These are phyloP conservation scores for Heterodera schachtii DNA, from an alignment of 1,140 invertebrate genomes.

Conservation along the genomic window DNA sequence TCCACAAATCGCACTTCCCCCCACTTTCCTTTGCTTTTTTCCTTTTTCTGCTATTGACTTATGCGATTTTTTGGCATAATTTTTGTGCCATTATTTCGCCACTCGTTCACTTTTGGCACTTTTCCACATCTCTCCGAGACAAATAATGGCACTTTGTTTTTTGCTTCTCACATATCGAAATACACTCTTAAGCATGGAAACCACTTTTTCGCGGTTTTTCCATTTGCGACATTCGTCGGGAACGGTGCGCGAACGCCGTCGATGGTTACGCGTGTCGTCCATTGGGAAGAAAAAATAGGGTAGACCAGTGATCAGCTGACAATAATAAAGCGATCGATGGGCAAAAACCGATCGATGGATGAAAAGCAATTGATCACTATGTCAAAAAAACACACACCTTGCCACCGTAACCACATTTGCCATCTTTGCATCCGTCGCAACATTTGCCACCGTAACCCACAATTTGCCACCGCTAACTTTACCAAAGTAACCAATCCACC, in stretches of 20 bases:
- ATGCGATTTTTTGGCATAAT: slow-evolving; percentile 4
- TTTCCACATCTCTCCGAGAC: not conserved
- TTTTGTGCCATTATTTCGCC: slow-evolving; percentile 4
- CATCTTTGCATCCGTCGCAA: no score
- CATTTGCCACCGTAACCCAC: no score
- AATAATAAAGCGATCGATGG: not conserved
- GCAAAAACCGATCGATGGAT: no score
- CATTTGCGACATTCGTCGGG: slow-evolving; percentile 11
- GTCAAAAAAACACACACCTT: no score
- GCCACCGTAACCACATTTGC: no score
- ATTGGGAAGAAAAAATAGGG: not conserved
- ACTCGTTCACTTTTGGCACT: slow-evolving; percentile 5
- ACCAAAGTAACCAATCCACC: no score
- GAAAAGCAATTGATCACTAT: no score
- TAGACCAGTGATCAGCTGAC: not conserved
- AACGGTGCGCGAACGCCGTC: slow-evolving; percentile 16
- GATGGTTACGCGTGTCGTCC: slow-evolving; percentile 23
- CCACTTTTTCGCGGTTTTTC: not conserved
- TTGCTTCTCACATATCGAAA: not conserved
- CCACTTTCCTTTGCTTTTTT: not conserved
- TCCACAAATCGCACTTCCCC: not conserved
- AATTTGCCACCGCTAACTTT: no score
- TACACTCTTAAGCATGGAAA: not conserved
- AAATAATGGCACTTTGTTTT: not conserved
- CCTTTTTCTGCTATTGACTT: slow-evolving; percentile 13